Evolutionary conservation across 92 coral and sea anemone genomes (phyloP).

Genomic region (Siderastrea siderea): DNA sequence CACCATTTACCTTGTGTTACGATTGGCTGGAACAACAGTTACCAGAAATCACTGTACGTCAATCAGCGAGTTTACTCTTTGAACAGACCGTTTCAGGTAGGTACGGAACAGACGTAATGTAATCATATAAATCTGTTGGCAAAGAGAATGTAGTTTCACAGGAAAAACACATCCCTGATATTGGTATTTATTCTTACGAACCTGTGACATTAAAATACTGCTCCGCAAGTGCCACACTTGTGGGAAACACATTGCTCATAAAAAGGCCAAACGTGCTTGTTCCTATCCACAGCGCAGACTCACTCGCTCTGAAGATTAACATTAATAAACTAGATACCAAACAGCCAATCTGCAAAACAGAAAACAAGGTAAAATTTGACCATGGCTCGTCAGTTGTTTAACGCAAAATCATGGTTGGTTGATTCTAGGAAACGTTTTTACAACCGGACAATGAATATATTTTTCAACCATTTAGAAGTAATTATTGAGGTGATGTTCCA

Average conservation of each 20-base stretch:
- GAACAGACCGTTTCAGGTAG: neutral
- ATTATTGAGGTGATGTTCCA: too few relatives aligned
- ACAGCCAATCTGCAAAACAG: conserved; percentile 74
- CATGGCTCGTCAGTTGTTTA: neutral
- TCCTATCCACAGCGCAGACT: conserved; percentile 86
- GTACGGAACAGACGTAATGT: neutral
- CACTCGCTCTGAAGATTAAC: conserved; percentile 82
- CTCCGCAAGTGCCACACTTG: conserved; percentile 93
- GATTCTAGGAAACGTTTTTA: too few relatives aligned
- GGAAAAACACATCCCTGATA: too few relatives aligned
- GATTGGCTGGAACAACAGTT: too few relatives aligned
- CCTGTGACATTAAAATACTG: conserved; percentile 96
- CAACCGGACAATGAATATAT: too few relatives aligned
- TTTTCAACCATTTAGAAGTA: too few relatives aligned
- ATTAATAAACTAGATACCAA: conserved; percentile 81
- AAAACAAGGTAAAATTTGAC: neutral
- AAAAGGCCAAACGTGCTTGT: conserved; percentile 91
- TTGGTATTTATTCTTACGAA: neutral
- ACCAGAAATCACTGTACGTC: too few relatives aligned
- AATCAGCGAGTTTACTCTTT: too few relatives aligned
- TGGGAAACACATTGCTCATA: conserved; percentile 96
- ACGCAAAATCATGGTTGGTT: neutral
- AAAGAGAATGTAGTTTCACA: too few relatives aligned
- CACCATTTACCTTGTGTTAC: neutral
- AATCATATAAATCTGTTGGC: too few relatives aligned